A percentile compares a stretch with the other conserved stretches of the same genome.
phyloP scores from a whole-genome alignment of 2,797 vertebrate species.

The Chromobotia macracanthus region DNA sequence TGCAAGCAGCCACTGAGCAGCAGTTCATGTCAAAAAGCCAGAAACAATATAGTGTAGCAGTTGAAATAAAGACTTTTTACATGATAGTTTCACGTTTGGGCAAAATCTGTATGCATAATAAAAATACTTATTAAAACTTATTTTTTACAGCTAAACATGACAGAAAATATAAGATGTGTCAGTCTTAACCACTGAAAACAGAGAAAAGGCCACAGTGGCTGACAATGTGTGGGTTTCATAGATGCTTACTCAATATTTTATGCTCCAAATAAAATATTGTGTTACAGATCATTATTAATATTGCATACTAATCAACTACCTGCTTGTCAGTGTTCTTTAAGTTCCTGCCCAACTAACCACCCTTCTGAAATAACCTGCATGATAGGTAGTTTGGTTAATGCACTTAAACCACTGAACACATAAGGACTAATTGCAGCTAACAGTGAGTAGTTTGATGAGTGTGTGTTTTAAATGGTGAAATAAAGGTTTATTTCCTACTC shows the following conservation, averaged over 20 bases:
- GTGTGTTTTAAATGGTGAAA: background rate
- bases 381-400: conserved; percentile 34
- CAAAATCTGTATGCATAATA: background rate
- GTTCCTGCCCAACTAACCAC: conserved; percentile 42
- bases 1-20: no score
- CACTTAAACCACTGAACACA: conserved; percentile 10
- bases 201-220: no score
- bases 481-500: background rate
- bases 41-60: no score
- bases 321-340: conserved; percentile 31
- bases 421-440: background rate
- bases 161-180: no score
- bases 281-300: conserved; percentile 40
- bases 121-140: background rate
- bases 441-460: background rate
- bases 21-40: background rate
- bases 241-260: conserved; percentile 15
- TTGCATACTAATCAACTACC: conserved; percentile 39
- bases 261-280: conserved; percentile 21
- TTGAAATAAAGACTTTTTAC: no score
- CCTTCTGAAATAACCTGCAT: conserved; percentile 37
- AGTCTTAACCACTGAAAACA: no score
- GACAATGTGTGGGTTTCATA: background rate
- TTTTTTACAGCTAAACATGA: background rate
- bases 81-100: background rate